A percentile compares a stretch with the other conserved stretches of the same genome.
Evolutionary conservation across 2,888 invertebrate genomes (phyloP).

Genomic region (Hartigia nigra): DNA sequence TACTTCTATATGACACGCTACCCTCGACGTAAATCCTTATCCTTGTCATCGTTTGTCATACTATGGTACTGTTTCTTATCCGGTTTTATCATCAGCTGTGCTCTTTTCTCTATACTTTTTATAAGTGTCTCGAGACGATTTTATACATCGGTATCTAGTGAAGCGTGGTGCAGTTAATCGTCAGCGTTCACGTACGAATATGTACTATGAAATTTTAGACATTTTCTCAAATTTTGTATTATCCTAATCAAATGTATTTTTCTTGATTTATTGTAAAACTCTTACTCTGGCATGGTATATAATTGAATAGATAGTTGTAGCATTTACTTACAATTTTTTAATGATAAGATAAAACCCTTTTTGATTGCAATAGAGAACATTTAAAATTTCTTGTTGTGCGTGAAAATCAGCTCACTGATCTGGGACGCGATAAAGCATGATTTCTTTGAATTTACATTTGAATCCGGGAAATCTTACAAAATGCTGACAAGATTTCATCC

Average conservation of each 20-base stretch:
- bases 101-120: neutral
- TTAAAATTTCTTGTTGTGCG: neutral
- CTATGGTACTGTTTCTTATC: neutral
- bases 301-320: neutral
- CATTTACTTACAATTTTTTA: neutral
- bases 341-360: neutral
- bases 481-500: constrained; percentile 45
- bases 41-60: neutral
- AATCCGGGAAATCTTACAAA: constrained; percentile 35
- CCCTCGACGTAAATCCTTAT: neutral
- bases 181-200: neutral
- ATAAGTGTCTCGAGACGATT: neutral
- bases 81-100: neutral
- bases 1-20: neutral
- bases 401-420: neutral
- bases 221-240: neutral
- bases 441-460: neutral
- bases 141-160: neutral
- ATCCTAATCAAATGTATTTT: neutral
- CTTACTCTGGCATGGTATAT: neutral
- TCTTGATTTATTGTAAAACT: neutral
- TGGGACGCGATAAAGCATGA: neutral
- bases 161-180: neutral
- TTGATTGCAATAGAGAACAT: neutral
- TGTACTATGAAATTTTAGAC: neutral